Evolutionary conservation across 92 coral and sea anemone species (phyloP), one percentile per base, ranked within the genome.

Genomic region (Phenganax marumi): DNA sequence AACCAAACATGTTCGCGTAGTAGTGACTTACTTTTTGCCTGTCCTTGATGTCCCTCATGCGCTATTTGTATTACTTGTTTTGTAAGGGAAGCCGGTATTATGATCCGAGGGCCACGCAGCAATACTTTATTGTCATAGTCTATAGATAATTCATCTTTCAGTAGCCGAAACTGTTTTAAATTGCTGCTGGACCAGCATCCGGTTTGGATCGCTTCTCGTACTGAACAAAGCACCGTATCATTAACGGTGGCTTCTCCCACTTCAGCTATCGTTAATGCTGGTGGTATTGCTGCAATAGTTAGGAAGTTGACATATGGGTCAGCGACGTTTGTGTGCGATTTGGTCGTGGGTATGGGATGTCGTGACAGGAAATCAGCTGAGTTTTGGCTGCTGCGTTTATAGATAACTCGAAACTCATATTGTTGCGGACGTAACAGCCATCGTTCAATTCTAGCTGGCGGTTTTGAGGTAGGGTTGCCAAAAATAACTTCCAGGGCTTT

Each of bases 351-450:
- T 58, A 19, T 7, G 22, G 68, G 25, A 9, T 58, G 65, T 58
- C 65, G 65, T 9, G 68, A 21, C 22, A 62, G 22, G 68, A 21
- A 62, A 26, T 73, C 79, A 50, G 79, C 51, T n/a, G 79, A 61
- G 61, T 73, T 73, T 8, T 50, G 50, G 12, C 17, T 46, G 11
- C 75, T 50, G 12, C 57, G 54, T 52, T 26, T 52, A 12, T 73
- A 73, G 6, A 13, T 73, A 11, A 73, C 62, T 50, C 10, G 13
- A 54, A 73, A 73, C 19, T 19, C 43, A 26, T 73, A 73, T 61
- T 73, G 51, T 47, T 73, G 79, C 25, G 50, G 54, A 12, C 39
- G 79, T 13, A 73, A 61, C 24, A 73, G 52, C 79, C 79, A 73
- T 13, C 58, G 58, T 73, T 73, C 79, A 13, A 73, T 73, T 18